Evolutionary conservation across 2,113 vertebrate genomes (phyloP), one percentile per base, ranked within the genome.

Genomic region (Hoplias malabaricus): DNA sequence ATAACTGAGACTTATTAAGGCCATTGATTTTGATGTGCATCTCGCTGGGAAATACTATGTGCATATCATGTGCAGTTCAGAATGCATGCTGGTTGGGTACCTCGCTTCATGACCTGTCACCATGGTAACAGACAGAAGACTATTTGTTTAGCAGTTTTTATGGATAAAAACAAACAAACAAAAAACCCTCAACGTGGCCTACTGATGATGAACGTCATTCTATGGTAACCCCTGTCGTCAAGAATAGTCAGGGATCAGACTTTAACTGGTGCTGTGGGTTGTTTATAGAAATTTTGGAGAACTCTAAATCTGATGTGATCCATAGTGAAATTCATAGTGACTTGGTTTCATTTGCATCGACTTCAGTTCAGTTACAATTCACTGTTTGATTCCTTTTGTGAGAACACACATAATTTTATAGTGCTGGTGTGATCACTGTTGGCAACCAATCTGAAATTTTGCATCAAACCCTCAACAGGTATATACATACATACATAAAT

Each of bases 71-170:
- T 67, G 33, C 62, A 68, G 62, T 68, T 73, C 69, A 77, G 25
- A 77, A 72, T 19, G 31, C 48, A 72, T 72, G 63, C 69, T 77
- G 16, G 74, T 66, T 68, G 69, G 62, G 61, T 21, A 77, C 48
- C 53, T 61, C 40, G 21, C 29, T 77, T 73, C 27, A n/a, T 40
- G 11, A 66, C 67, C 57, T 73, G 42, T 73, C 80, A 62, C 75
- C 69, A 77, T 78, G 69, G 69, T 68, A 78, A 78, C 69, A 73
- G 69, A 73, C n/a, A 63, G 62, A 65, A 68, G 74, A 59, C 50
- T 59, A 71, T 76, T 76, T 66, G 80, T 61, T 82, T 48, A 75
- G 61, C 53, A 69, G 46, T 12, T 36, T 82, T 46, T 78, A 61
- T 53, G 53, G 48, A 9, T 43, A 54, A 46, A 72, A 21, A 56